Evolutionary conservation across 1,140 invertebrate species (phyloP).

Genomic region (Psix sp.): DNA sequence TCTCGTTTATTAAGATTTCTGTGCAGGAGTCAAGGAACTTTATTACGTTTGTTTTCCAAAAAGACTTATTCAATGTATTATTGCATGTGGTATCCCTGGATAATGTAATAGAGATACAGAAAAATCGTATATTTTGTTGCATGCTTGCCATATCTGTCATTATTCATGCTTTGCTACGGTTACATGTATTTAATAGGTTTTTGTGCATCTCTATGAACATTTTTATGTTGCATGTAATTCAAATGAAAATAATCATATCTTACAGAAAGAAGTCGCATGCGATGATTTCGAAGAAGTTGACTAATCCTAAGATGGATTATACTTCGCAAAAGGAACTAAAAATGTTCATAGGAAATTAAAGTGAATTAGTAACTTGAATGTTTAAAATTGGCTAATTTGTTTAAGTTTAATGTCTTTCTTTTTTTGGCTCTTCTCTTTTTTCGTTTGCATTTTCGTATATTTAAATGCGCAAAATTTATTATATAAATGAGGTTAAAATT

Average conservation of each 20-base stretch:
- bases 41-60: conserved; percentile 52
- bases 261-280: too few relatives aligned
- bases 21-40: conserved; percentile 58
- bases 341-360: too few relatives aligned
- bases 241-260: conserved; percentile 13
- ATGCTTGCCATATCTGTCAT: conserved; percentile 8
- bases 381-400: too few relatives aligned
- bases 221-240: conserved; percentile 14
- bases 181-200: conserved; percentile 25
- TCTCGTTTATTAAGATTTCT: conserved; percentile 35
- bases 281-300: too few relatives aligned
- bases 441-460: too few relatives aligned
- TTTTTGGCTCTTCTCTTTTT: too few relatives aligned
- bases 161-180: conserved; percentile 14
- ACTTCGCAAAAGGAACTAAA: too few relatives aligned
- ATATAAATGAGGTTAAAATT: too few relatives aligned
- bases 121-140: conserved; percentile 28
- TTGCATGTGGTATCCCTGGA: conserved; percentile 42
- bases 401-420: too few relatives aligned
- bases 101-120: conserved; percentile 27
- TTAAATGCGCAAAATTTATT: too few relatives aligned
- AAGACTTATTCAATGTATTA: conserved; percentile 52
- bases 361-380: too few relatives aligned
- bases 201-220: conserved; percentile 28
- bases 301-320: too few relatives aligned